Evolutionary conservation across 1,140 invertebrate genomes (phyloP).

Genomic region (Penaeus chinensis): DNA sequence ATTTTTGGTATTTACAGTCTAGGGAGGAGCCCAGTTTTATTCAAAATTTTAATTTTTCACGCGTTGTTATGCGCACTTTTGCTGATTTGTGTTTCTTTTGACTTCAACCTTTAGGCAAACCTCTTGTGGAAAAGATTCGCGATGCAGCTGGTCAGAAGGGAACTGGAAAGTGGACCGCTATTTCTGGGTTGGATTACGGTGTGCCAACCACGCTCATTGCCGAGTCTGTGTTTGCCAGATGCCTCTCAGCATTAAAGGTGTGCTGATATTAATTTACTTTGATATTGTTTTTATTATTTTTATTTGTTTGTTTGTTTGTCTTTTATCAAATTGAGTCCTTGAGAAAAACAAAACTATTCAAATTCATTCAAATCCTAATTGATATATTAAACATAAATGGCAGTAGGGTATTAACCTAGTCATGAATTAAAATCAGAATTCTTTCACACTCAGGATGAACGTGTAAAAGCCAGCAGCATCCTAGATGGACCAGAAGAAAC

Average conservation of each 20-base stretch:
- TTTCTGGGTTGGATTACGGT: constrained; percentile 94
- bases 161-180: constrained; percentile 99
- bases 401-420: not conserved
- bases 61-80: no score
- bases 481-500: constrained; percentile 77
- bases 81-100: not conserved
- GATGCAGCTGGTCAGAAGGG: constrained; percentile 99
- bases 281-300: no score
- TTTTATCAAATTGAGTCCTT: no score
- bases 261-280: not conserved
- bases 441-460: constrained; percentile 73
- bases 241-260: constrained; percentile 39
- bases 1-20: not conserved
- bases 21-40: not conserved
- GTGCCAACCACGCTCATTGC: constrained; percentile 98
- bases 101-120: constrained; percentile 67
- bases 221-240: constrained; percentile 92
- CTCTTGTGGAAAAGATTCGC: constrained; percentile 90
- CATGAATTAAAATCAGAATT: not conserved
- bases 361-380: not conserved
- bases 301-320: no score
- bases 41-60: not conserved
- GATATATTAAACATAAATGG: not conserved
- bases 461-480: constrained; percentile 82
- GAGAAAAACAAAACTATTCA: no score